Conservation (phyloP, 2,797 vertebrate genomes). For the Todus mexicanus region DNA sequence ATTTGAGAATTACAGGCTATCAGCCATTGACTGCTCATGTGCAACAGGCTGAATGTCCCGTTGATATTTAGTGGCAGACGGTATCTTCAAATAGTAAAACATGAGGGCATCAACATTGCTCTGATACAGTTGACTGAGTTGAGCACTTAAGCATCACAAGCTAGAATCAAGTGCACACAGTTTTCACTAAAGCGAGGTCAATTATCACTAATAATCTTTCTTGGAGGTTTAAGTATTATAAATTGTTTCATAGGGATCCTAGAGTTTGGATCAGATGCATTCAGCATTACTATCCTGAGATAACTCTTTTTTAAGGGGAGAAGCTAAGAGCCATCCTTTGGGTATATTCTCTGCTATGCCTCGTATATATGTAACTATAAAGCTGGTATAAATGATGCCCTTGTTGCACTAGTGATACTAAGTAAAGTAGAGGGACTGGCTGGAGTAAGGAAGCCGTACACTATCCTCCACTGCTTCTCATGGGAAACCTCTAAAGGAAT, state of each 20-base stretch:
- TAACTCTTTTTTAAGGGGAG: neutral
- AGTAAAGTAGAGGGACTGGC: neutral
- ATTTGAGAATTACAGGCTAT: neutral
- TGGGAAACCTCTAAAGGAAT: neutral
- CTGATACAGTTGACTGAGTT: neutral
- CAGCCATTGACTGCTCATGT: neutral
- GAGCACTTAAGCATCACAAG: neutral
- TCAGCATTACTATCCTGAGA: neutral
- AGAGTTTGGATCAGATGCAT: neutral
- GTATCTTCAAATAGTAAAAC: neutral
- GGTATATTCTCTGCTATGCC: neutral
- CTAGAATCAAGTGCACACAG: neutral
- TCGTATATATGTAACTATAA: neutral
- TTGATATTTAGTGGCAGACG: neutral
- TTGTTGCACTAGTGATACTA: neutral
- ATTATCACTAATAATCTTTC: neutral
- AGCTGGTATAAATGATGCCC: neutral
- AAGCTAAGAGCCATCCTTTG: neutral
- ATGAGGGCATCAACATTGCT: neutral
- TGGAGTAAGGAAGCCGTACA: neutral
- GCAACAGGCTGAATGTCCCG: neutral
- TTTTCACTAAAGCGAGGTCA: neutral
- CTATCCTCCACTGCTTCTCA: neutral
- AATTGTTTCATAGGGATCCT: neutral
- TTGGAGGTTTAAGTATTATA: neutral